A percentile compares a stretch with the other conserved stretches of the same genome.
Evolutionary conservation across 2,888 invertebrate genomes (phyloP).

Genomic region (Tubulanus polymorphus): DNA sequence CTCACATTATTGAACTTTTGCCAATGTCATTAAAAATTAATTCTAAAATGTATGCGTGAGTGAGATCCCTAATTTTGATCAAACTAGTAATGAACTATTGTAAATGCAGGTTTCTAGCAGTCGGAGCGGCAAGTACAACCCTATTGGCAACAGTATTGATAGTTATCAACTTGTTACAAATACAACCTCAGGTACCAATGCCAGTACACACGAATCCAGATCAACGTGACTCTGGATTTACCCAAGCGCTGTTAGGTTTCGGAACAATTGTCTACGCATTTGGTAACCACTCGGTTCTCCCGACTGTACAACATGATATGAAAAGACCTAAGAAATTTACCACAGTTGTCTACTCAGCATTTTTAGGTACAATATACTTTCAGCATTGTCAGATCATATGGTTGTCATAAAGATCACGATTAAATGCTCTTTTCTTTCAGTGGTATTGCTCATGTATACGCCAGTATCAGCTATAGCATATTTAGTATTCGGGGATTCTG

Average conservation of each 20-base stretch:
- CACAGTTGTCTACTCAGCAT: background rate
- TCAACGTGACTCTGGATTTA: conserved; percentile 63
- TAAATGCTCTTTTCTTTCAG: conserved; percentile 20
- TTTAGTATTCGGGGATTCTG: conserved; percentile 63
- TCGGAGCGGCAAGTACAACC: conserved; percentile 64
- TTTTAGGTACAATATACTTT: background rate
- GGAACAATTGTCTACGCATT: conserved; percentile 70
- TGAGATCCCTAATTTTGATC: no score
- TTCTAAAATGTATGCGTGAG: no score
- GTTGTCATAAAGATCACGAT: background rate
- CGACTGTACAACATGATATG: conserved; percentile 92
- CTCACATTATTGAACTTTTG: no score
- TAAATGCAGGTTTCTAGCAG: conserved; percentile 63
- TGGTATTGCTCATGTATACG: conserved; percentile 63
- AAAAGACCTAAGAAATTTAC: conserved; percentile 67
- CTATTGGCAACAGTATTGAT: conserved; percentile 63
- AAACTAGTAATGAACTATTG: no score
- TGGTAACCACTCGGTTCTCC: conserved; percentile 70
- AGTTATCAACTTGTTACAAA: conserved; percentile 60
- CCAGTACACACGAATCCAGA: conserved; percentile 19
- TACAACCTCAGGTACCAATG: conserved; percentile 24
- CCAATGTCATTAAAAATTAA: no score
- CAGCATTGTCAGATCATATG: background rate
- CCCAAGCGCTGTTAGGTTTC: conserved; percentile 59
- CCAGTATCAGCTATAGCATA: conserved; percentile 67